phyloP scores from a whole-genome alignment of 2,888 invertebrate species.

The Smittia sp. region DNA sequence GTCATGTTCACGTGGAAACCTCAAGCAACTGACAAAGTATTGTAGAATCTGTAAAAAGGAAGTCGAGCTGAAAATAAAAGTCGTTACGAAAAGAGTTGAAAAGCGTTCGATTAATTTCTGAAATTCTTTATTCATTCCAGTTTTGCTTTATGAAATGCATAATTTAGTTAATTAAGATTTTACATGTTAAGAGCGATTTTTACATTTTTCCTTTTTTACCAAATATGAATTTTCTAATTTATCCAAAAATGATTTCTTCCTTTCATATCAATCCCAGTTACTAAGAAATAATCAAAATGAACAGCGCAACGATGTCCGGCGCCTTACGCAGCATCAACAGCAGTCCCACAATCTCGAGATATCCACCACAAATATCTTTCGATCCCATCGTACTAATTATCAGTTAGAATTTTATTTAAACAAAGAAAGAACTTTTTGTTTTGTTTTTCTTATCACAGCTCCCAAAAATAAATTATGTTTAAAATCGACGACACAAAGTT shows the following conservation, averaged over 20 bases:
- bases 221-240: constrained; percentile 33
- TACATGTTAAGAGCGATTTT: constrained; percentile 33
- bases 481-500: neutral
- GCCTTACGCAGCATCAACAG: constrained; percentile 14
- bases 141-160: constrained; percentile 37
- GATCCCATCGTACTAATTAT: neutral
- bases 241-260: neutral
- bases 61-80: neutral
- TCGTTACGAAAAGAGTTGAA: neutral
- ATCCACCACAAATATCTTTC: constrained; percentile 36
- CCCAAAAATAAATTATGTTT: constrained; percentile 27
- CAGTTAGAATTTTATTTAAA: neutral
- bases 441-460: constrained; percentile 37
- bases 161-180: constrained; percentile 40
- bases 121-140: constrained; percentile 29
- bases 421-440: constrained; percentile 30
- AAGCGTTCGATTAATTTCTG: neutral
- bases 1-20: too few species aligned
- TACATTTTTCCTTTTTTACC: constrained; percentile 18
- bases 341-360: constrained; percentile 16
- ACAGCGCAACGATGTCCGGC: neutral
- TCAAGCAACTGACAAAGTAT: too few species aligned
- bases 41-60: too few species aligned
- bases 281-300: neutral
- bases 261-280: constrained; percentile 27